phyloP scores from a whole-genome alignment of 2,888 invertebrate genomes.

The Chloroclystis v-ata region DNA sequence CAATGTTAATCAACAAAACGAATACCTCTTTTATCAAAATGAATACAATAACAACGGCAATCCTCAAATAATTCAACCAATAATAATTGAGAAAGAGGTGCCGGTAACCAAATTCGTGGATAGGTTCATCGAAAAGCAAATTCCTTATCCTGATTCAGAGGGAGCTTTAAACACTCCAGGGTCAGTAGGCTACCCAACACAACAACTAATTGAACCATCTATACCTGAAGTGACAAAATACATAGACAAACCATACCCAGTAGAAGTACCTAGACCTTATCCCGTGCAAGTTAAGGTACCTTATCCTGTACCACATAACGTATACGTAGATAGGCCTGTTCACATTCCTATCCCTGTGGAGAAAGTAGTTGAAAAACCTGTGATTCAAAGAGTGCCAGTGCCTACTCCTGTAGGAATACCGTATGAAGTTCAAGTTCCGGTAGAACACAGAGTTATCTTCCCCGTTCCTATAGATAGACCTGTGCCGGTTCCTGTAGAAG shows the following conservation, averaged over 20 bases:
- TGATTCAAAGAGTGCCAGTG: slow-evolving; percentile 57
- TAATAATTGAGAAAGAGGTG: slow-evolving; percentile 67
- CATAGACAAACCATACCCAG: slow-evolving; percentile 79
- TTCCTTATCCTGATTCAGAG: slow-evolving; percentile 61
- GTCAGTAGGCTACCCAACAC: slow-evolving; percentile 63
- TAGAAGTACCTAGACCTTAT: slow-evolving; percentile 71
- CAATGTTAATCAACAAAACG: slow-evolving; percentile 42
- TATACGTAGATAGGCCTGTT: slow-evolving; percentile 72
- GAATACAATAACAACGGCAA: slow-evolving; percentile 37
- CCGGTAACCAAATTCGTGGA: slow-evolving; percentile 68
- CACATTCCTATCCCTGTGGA: slow-evolving; percentile 73
- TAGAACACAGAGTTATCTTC: slow-evolving; percentile 57
- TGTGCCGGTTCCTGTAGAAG: slow-evolving; percentile 60
- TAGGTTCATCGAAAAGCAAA: slow-evolving; percentile 63
- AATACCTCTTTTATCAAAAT: slow-evolving; percentile 42
- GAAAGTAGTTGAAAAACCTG: slow-evolving; percentile 73
- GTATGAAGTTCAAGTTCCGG: slow-evolving; percentile 50
- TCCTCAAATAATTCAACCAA: slow-evolving; percentile 63
- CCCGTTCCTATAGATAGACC: slow-evolving; percentile 65
- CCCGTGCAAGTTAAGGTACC: slow-evolving; percentile 76
- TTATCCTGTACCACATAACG: slow-evolving; percentile 69
- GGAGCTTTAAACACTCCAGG: slow-evolving; percentile 65
- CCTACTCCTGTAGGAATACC: slow-evolving; percentile 68
- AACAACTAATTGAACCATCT: slow-evolving; percentile 76
- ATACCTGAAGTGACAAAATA: slow-evolving; percentile 68